A percentile compares a stretch with the other conserved stretches of the same genome.
These are phyloP conservation scores for Catamblyrhynchus diadema DNA, from an alignment of 2,797 vertebrate species.

Conservation along the genomic window DNA sequence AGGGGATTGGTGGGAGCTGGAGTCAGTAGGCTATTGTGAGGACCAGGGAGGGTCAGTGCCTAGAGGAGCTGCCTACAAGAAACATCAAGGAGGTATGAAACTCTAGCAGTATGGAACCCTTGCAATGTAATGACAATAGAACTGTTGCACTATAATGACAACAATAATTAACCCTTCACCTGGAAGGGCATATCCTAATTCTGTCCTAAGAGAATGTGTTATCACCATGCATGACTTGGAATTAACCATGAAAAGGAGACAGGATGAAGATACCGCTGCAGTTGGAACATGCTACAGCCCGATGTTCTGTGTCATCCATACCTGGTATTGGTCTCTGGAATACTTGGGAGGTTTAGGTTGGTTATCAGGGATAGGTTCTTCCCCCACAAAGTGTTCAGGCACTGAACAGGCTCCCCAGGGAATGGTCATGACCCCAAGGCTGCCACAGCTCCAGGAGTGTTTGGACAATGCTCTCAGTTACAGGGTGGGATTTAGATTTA, in stretches of 20 bases:
- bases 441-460: fast-evolving
- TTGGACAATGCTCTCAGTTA: neutral
- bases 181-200: fast-evolving
- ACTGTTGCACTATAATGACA: too few relatives aligned
- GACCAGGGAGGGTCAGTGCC: too few relatives aligned
- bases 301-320: fast-evolving
- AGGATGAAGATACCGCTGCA: neutral
- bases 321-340: neutral
- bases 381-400: fast-evolving
- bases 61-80: too few relatives aligned
- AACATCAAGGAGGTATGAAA: too few relatives aligned
- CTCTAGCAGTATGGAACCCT: too few relatives aligned
- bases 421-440: fast-evolving
- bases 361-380: neutral
- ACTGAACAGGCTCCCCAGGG: neutral
- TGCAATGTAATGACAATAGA: too few relatives aligned
- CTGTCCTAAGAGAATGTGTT: neutral
- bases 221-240: neutral
- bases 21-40: too few relatives aligned
- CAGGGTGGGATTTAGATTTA: neutral
- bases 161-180: too few relatives aligned
- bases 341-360: neutral
- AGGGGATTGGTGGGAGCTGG: too few relatives aligned
- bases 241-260: neutral
- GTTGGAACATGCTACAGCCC: neutral